These are phyloP conservation scores for Drosophila mercatorum DNA, from an alignment of 2,888 invertebrate genomes.

Conservation along the genomic window DNA sequence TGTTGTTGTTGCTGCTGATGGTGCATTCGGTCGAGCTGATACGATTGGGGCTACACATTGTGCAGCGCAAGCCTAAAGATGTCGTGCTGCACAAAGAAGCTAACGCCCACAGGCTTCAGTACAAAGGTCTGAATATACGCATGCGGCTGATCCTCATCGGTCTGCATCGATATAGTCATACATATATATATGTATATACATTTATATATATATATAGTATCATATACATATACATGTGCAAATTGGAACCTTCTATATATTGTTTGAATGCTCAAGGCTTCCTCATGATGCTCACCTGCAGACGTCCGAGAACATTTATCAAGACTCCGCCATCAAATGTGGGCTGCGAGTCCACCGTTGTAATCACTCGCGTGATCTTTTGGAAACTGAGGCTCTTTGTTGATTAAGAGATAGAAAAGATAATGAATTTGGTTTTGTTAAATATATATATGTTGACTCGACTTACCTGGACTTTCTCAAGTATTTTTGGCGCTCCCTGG, in stretches of 20 bases:
- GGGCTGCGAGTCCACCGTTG: slow-evolving; percentile 98
- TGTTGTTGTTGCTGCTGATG: background rate
- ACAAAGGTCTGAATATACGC: slow-evolving; percentile 97
- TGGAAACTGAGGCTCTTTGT: slow-evolving; percentile 95
- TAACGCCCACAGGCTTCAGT: slow-evolving; percentile 93
- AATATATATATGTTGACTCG: too few species aligned
- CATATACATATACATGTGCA: slow-evolving; percentile 12
- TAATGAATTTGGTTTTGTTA: background rate
- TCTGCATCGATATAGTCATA: slow-evolving; percentile 86
- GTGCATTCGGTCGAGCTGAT: slow-evolving; percentile 9
- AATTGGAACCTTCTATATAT: slow-evolving; percentile 8
- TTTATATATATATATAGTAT: slow-evolving; percentile 8
- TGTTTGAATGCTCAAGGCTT: background rate
- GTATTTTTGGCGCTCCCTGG: slow-evolving; percentile 96
- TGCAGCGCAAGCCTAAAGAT: slow-evolving; percentile 97
- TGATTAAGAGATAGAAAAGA: background rate
- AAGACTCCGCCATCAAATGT: slow-evolving; percentile 98
- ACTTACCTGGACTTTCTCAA: slow-evolving; percentile 96
- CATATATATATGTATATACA: background rate
- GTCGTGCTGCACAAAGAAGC: slow-evolving; percentile 97
- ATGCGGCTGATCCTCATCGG: slow-evolving; percentile 97
- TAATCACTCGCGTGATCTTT: slow-evolving; percentile 96
- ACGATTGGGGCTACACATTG: slow-evolving; percentile 87
- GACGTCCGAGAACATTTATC: slow-evolving; percentile 97
- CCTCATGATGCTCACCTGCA: slow-evolving; percentile 90